Evolutionary conservation across 2,888 invertebrate genomes (phyloP).

Genomic region (Mechanitis mazaeus): DNA sequence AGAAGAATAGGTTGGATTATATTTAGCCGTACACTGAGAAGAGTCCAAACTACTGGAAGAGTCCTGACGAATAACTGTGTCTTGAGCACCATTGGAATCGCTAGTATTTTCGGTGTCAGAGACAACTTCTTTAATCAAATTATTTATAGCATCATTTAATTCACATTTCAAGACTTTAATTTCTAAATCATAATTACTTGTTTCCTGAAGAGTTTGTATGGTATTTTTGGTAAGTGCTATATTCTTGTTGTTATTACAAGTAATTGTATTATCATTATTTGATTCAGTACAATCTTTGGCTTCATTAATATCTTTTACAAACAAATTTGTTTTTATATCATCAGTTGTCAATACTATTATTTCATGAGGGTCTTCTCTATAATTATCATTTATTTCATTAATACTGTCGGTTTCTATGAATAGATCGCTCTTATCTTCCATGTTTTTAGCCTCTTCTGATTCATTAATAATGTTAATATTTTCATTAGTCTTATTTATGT

Average conservation of each 20-base stretch:
- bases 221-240: conserved; percentile 11
- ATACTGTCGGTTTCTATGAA: conserved; percentile 9
- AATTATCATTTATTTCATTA: conserved; percentile 17
- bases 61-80: conserved; percentile 69
- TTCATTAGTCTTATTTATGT: conserved; percentile 5
- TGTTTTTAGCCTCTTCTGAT: conserved; percentile 12
- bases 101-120: conserved; percentile 53
- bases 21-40: conserved; percentile 83
- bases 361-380: conserved; percentile 43
- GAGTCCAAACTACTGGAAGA: conserved; percentile 79
- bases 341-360: conserved; percentile 62
- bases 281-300: conserved; percentile 2
- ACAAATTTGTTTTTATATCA: conserved; percentile 58
- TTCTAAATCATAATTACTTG: conserved; percentile 51
- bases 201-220: conserved; percentile 27
- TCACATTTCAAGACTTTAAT: conserved; percentile 68
- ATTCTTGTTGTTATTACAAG: conserved; percentile 11
- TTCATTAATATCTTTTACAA: conserved; percentile 56
- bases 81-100: conserved; percentile 43
- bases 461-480: conserved; percentile 19
- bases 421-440: conserved; percentile 2
- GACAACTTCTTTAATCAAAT: conserved; percentile 64
- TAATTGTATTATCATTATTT: conserved; percentile 1
- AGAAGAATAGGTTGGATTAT: conserved; percentile 78
- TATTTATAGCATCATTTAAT: conserved; percentile 67